These are phyloP conservation scores for Malurus elegans DNA, from an alignment of 2,113 vertebrate genomes.

Conservation along the genomic window DNA sequence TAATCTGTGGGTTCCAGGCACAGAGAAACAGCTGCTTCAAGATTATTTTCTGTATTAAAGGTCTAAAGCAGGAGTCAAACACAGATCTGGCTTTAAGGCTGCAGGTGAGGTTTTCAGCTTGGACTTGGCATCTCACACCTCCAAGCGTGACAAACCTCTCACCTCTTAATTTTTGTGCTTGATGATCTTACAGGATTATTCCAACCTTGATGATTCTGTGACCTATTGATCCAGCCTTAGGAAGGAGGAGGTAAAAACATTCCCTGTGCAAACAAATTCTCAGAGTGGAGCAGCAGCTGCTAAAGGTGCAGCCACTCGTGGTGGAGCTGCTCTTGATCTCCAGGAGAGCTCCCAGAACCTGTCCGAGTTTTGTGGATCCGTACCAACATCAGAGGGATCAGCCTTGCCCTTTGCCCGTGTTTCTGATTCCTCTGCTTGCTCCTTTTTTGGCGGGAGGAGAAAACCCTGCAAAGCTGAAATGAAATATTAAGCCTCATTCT, in stretches of 20 bases:
- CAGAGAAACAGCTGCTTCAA: background rate
- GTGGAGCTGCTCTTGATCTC: background rate
- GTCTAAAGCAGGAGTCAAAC: background rate
- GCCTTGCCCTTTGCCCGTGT: background rate
- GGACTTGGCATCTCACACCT: background rate
- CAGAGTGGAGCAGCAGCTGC: background rate
- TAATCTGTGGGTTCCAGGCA: background rate
- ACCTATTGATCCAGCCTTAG: background rate
- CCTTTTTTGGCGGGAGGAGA: background rate
- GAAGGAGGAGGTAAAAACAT: background rate
- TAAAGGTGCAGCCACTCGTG: background rate
- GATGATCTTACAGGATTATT: background rate
- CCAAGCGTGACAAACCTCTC: background rate
- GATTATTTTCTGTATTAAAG: background rate
- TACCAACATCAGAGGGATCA: background rate
- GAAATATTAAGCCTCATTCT: constrained; percentile 71
- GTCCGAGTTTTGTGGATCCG: accelerated
- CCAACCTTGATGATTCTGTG: background rate
- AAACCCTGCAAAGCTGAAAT: constrained; percentile 58
- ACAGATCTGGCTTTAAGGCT: background rate
- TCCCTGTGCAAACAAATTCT: accelerated
- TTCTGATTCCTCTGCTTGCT: background rate
- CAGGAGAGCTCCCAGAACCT: background rate
- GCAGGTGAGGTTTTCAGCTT: background rate
- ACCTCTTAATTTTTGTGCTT: background rate